Percentiles rank a stretch among this genome's conserved stretches.
Conservation (phyloP, 2,113 vertebrate genomes). For the Cacatua alba region DNA sequence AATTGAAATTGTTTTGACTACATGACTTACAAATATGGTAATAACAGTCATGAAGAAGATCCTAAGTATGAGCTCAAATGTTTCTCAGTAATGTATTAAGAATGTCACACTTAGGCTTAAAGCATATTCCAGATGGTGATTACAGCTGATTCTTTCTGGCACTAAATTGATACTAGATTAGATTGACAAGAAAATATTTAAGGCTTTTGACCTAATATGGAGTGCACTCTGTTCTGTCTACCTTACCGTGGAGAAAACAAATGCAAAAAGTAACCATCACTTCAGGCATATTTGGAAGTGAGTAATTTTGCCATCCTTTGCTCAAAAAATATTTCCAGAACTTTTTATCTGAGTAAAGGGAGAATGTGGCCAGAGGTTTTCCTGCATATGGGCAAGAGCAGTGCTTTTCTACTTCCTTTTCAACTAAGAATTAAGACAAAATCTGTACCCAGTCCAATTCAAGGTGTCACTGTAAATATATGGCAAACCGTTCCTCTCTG, state of each 20-base stretch:
- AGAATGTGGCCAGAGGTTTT: background rate
- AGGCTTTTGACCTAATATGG: background rate
- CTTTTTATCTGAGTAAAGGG: background rate
- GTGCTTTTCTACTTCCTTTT: background rate
- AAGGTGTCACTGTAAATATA: background rate
- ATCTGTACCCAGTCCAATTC: background rate
- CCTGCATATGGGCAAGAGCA: background rate
- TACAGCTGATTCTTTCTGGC: background rate
- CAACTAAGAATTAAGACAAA: background rate
- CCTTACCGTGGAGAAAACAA: background rate
- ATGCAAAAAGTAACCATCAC: background rate
- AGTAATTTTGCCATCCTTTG: background rate
- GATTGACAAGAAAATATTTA: background rate
- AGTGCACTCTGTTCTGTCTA: background rate
- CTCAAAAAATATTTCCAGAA: background rate
- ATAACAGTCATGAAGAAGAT: background rate
- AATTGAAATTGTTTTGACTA: background rate
- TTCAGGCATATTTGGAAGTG: background rate
- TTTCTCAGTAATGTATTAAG: background rate
- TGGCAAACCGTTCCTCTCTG: background rate
- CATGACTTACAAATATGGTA: background rate
- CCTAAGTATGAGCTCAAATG: background rate
- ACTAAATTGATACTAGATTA: background rate
- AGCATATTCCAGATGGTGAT: background rate
- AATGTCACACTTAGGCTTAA: background rate